Base-by-base conservation (phyloP, 2,888 invertebrate genomes). In the Zonitis immaculata region DNA sequence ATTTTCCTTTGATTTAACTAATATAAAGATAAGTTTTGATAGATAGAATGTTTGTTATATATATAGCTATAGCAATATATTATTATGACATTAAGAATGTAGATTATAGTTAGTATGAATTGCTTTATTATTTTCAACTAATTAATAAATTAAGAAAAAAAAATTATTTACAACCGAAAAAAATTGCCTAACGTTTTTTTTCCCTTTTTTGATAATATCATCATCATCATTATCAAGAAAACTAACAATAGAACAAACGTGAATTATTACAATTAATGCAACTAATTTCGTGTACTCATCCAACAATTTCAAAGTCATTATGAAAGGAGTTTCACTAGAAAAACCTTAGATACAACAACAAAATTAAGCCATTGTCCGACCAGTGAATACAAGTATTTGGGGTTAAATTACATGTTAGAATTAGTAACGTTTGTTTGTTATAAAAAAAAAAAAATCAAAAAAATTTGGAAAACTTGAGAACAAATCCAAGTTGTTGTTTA, bases 241-340 rank as follows among this genome's bases (percentile, higher is more conserved):
- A n/a, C n/a, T 11, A 39, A 39, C 39, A 49, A 53, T 39, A 42
- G 46, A 32, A 28, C 25, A 25, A 49, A 53, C n/a, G 46, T 30
- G 42, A 11, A 26, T 28, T 42, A 43, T 52, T 52, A 52, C 47
- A 42, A 42, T 52, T 52, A 53, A 52, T 52, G 52, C 26, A 52
- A 49, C 49, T 54, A 54, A 54, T 53, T 53, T 49, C 39, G 49
- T 52, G 49, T 48, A 48, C 44, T 42, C 44, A 35, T 52, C 48
- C 44, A 39, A 52, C 48, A 48, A 48, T 54, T 49, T 42, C 43
- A 44, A 51, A 51, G 51, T 47, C 47, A 44, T 51, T 54, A 50
- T 39, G 44, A 45, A n/a, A 20, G 39, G 6, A 39, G 39, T 39
- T 39, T 39, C 39, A 11, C 39, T 39, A 39, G 39, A 39, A 39